Percentiles rank a stretch among this genome's conserved stretches.
These are phyloP conservation scores for Burhinus bistriatus DNA, from an alignment of 2,113 vertebrate genomes.

Conservation along the genomic window DNA sequence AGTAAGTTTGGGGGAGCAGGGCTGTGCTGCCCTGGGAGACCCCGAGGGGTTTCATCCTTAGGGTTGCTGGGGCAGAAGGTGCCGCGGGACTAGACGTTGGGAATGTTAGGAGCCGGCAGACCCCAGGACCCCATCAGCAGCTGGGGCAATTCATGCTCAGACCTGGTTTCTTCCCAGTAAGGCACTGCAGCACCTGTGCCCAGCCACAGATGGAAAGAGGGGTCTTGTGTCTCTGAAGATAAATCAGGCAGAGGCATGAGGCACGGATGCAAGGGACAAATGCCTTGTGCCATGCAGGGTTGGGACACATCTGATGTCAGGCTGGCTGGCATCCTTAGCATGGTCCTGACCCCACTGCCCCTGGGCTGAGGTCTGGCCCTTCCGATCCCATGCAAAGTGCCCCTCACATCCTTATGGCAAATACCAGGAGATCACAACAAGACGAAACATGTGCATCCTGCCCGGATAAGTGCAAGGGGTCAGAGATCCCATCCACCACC, in stretches of 20 bases:
- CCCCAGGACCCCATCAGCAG: background rate
- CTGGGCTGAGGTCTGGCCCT: background rate
- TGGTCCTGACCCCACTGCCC: background rate
- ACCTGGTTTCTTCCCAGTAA: background rate
- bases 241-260: no score
- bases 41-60: background rate
- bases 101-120: background rate
- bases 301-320: background rate
- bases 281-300: background rate
- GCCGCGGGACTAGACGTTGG: background rate
- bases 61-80: background rate
- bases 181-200: rapidly evolving
- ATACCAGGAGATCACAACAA: background rate
- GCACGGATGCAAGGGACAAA: background rate
- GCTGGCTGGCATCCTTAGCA: background rate
- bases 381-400: background rate
- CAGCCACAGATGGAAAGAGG: background rate
- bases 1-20: background rate
- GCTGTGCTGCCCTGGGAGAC: background rate
- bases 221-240: background rate
- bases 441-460: rapidly evolving
- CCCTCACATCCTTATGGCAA: background rate
- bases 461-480: background rate
- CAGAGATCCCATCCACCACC: background rate
- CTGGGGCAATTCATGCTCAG: background rate